Conservation (phyloP, 2,797 vertebrate genomes). For the Lemur catta region DNA sequence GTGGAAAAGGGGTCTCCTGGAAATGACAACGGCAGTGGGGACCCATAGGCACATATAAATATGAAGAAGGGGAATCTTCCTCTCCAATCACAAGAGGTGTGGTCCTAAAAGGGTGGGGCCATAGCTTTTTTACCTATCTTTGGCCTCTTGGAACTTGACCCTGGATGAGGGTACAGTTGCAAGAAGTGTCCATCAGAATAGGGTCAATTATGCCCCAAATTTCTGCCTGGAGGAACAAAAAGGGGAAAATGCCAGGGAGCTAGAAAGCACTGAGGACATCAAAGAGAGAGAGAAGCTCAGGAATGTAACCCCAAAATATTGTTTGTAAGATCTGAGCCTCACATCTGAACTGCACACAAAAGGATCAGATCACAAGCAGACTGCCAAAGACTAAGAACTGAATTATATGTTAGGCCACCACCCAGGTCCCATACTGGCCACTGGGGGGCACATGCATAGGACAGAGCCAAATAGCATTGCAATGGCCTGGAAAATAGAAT, state of each 20-base stretch:
- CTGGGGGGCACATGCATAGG: background rate
- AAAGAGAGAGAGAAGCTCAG: background rate
- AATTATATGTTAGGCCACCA: background rate
- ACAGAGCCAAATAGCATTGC: background rate
- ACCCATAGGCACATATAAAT: background rate
- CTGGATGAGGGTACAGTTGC: background rate
- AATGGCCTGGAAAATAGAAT: background rate
- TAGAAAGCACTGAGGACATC: background rate
- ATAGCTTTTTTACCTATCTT: background rate
- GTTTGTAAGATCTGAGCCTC: background rate
- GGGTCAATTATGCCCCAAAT: background rate
- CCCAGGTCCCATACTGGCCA: background rate
- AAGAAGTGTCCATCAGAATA: background rate
- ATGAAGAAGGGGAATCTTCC: background rate
- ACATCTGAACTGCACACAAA: background rate
- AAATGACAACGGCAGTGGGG: background rate
- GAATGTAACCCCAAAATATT: background rate
- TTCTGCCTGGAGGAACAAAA: background rate
- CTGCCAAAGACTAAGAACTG: background rate
- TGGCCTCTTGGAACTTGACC: background rate
- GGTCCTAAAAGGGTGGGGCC: background rate
- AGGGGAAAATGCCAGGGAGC: background rate
- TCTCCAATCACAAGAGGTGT: background rate
- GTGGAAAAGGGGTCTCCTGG: background rate
- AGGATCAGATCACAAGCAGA: background rate